Base-by-base conservation (phyloP, 2,888 invertebrate species). In the Melikaiella ostensackeni region DNA sequence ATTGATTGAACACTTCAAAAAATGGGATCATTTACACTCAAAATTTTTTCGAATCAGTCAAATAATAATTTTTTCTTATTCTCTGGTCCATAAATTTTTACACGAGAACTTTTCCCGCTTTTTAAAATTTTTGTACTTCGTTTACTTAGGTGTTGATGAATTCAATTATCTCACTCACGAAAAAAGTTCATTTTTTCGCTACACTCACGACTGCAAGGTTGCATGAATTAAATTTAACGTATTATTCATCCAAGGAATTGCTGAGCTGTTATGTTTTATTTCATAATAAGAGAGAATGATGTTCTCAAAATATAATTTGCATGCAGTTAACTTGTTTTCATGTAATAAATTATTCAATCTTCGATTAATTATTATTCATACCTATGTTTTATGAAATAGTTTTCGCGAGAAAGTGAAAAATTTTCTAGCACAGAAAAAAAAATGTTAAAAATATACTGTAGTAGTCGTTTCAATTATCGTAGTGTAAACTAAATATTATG, bases 141-240 rank as follows among this genome's bases (percentile, higher is more conserved):
- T 0, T 30, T 33, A 19, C 61, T 19, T 19, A 19, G 11, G 19
- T 16, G 7, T 19, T 19, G 19, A 61, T 19, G 8, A 19, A 61
- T 61, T 61, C 19, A 33, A 61, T 33, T 61, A 61, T 30, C 16
- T 61, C 30, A 33, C 30, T 61, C 19, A 33, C 30, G 19, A 33
- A 61, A 33, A 33, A 6, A 61, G 7, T 61, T 19, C 0, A 61
- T 33, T 61, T 61, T 19, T 42, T 61, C n/a, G 19, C 33, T 7
- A 30, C 16, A 30, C 33, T 61, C 4, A 33, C 63, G 57, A 61
- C 75, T 63, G 75, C 75, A 77, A 73, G 80, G 64, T 66, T 77
- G 57, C 57, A 82, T 83, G 77, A 83, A 82, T 42, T 16, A 4
- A 42, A 42, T 42, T 16, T 16, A 42, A 42, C 42, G 42, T 83